Conservation (phyloP, 2,888 invertebrate species). For the Thera britannica region DNA sequence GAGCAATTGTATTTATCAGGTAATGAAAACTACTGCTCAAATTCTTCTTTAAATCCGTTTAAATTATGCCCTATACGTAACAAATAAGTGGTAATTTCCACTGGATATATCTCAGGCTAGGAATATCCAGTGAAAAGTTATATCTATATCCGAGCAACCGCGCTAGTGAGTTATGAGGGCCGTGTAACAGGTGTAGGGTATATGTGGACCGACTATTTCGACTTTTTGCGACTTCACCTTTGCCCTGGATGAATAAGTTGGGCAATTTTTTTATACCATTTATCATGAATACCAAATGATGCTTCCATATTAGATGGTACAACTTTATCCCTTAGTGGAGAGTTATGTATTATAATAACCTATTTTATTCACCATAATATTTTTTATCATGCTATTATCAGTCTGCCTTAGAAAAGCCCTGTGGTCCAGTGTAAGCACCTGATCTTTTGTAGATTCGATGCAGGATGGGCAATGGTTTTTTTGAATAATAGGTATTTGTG, state of each 20-base stretch:
- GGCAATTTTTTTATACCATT: slow-evolving; percentile 2
- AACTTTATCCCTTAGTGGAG: not conserved
- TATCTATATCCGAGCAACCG: slow-evolving; percentile 32
- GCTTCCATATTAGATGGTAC: slow-evolving; percentile 2
- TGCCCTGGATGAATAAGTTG: slow-evolving; percentile 30
- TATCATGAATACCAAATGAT: slow-evolving; percentile 16
- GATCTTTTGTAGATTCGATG: too few relatives aligned
- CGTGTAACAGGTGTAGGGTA: slow-evolving; percentile 57
- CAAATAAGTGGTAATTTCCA: slow-evolving; percentile 14
- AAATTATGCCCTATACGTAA: too few relatives aligned
- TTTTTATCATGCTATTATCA: too few relatives aligned
- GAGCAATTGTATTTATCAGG: too few relatives aligned
- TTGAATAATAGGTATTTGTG: too few relatives aligned
- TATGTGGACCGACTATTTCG: slow-evolving; percentile 45
- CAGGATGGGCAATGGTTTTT: too few relatives aligned
- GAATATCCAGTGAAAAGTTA: slow-evolving; percentile 1
- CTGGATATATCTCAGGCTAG: slow-evolving; percentile 38
- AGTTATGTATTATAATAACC: not conserved
- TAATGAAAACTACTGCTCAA: too few relatives aligned
- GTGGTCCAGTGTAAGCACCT: too few relatives aligned
- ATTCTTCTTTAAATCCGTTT: too few relatives aligned
- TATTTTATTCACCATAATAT: too few relatives aligned
- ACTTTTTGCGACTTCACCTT: slow-evolving; percentile 47
- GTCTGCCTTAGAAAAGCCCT: too few relatives aligned
- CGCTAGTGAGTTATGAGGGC: slow-evolving; percentile 45